Conservation (phyloP, 2,113 vertebrate species). For the Caranx ignobilis region DNA sequence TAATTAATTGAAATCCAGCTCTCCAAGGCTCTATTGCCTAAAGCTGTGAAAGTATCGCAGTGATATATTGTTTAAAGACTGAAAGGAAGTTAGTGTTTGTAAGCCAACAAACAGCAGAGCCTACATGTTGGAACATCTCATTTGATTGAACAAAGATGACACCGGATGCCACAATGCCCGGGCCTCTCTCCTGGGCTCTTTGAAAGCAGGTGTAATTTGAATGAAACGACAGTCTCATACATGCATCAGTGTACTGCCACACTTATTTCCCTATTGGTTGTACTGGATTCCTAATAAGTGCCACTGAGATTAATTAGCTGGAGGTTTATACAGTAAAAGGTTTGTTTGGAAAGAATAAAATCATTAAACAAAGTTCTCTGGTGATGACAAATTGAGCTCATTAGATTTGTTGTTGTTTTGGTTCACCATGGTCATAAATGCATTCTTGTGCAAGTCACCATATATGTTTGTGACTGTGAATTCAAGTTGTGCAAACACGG, state of each 20-base stretch:
- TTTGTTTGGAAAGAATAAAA: not conserved
- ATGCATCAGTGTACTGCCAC: not conserved
- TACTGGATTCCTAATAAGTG: not conserved
- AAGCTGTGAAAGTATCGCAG: too few species aligned
- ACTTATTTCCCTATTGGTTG: not conserved
- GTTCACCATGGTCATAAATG: not conserved
- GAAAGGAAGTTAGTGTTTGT: too few species aligned
- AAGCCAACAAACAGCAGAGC: too few species aligned
- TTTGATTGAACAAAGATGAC: too few species aligned
- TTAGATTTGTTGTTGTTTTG: not conserved
- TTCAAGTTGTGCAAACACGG: not conserved
- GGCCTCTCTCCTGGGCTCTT: not conserved
- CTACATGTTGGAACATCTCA: too few species aligned
- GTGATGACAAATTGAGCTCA: not conserved
- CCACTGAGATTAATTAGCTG: constrained; percentile 10
- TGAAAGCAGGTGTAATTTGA: not conserved
- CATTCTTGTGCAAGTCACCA: not conserved
- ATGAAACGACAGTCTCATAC: not conserved
- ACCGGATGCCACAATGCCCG: not conserved
- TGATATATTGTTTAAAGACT: too few species aligned
- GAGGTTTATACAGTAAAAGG: constrained; percentile 1
- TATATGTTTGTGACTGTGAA: not conserved
- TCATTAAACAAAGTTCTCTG: not conserved
- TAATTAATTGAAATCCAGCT: too few species aligned
- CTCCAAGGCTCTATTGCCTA: too few species aligned